phyloP scores from a whole-genome alignment of 2,113 vertebrate species.

The Rhinoderma darwinii region DNA sequence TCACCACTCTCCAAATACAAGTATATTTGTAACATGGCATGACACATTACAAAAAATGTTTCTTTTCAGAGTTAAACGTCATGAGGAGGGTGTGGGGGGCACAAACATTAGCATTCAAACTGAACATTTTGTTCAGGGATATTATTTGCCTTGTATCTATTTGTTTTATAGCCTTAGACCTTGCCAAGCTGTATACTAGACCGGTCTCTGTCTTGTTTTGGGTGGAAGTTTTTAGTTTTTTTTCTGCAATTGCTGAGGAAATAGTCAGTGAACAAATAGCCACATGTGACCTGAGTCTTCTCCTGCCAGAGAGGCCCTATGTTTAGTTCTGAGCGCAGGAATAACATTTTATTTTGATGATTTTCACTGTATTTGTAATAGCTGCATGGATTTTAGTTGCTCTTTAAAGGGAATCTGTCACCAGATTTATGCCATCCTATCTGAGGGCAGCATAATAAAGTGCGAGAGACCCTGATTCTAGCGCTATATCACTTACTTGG shows the following conservation, averaged over 20 bases:
- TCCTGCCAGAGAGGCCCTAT: conserved; percentile 38
- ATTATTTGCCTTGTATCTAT: conserved; percentile 25
- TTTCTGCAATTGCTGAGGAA: conserved; percentile 21
- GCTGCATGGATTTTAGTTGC: background rate
- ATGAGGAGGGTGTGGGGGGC: background rate
- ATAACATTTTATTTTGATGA: background rate
- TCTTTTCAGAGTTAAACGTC: background rate
- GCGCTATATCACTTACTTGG: too few species aligned
- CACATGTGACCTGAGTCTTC: conserved; percentile 9
- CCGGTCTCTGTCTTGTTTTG: background rate
- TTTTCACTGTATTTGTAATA: background rate
- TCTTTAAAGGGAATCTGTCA: too few species aligned
- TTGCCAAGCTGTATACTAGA: conserved; percentile 1
- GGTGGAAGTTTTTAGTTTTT: background rate
- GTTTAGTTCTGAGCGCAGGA: background rate
- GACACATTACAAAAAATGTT: too few species aligned
- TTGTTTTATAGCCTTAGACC: conserved; percentile 22
- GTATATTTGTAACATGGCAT: too few species aligned
- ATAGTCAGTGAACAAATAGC: background rate
- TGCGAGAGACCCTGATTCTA: too few species aligned
- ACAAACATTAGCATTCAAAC: background rate
- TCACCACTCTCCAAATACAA: too few species aligned
- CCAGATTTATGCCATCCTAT: too few species aligned
- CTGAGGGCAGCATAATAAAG: too few species aligned
- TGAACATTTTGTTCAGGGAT: conserved; percentile 49